Evolutionary conservation across 2,888 invertebrate species (phyloP).

Genomic region (Apomyelois bistriatella): DNA sequence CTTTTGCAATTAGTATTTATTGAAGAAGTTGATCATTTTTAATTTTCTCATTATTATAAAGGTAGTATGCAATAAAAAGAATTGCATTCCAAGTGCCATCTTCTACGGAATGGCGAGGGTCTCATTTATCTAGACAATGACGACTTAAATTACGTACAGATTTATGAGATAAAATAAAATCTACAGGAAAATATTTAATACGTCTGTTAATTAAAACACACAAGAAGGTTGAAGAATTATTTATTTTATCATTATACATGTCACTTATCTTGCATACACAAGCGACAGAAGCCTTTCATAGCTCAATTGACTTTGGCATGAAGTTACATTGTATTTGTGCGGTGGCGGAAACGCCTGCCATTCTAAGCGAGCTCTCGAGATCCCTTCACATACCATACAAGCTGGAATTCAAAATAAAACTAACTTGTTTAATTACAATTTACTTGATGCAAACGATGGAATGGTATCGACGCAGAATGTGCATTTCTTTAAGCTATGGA

Average conservation of each 20-base stretch:
- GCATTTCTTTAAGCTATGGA: neutral
- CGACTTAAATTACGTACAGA: no score
- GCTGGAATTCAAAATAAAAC: constrained; percentile 24
- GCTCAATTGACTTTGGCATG: constrained; percentile 80
- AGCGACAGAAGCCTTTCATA: constrained; percentile 75
- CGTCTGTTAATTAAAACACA: constrained; percentile 16
- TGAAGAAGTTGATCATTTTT: no score
- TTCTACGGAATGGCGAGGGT: no score
- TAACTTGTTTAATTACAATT: constrained; percentile 16
- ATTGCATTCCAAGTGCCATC: no score
- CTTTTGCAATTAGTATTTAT: no score
- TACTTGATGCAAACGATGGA: constrained; percentile 14
- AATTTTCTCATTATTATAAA: no score
- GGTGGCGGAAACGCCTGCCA: constrained; percentile 30
- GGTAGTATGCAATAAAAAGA: no score
- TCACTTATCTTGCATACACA: constrained; percentile 76
- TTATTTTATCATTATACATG: constrained; percentile 73
- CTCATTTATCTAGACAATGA: no score
- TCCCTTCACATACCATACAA: constrained; percentile 18
- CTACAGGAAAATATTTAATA: no score
- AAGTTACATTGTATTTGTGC: constrained; percentile 73
- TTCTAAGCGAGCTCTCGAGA: constrained; percentile 23
- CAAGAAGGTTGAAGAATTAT: constrained; percentile 69
- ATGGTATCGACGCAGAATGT: neutral
- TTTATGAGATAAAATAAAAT: no score